A percentile compares a stretch with the other conserved stretches of the same genome.
phyloP scores from a whole-genome alignment of 2,113 vertebrate genomes.

The Cryptoleucopteryx plumbea region DNA sequence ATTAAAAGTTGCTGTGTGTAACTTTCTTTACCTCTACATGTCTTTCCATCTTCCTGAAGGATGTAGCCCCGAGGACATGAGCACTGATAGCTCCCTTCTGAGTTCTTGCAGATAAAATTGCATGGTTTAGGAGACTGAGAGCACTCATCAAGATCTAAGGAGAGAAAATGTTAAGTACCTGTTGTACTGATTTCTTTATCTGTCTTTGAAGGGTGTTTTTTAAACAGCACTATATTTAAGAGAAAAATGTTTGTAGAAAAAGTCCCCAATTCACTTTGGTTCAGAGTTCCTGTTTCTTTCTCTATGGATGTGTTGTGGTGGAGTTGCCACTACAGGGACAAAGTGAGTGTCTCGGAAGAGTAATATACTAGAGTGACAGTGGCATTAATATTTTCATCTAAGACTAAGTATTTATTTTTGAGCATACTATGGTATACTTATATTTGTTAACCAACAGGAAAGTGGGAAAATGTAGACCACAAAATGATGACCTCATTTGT shows the following conservation, averaged over 20 bases:
- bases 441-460: not conserved
- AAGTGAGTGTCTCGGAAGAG: not conserved
- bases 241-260: not conserved
- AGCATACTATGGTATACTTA: not conserved
- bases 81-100: slow-evolving; percentile 81
- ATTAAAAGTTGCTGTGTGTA: not conserved
- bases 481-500: not conserved
- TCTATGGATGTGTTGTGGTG: not conserved
- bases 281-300: not conserved
- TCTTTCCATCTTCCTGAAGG: slow-evolving; percentile 82
- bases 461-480: not conserved
- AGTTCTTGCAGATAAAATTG: slow-evolving; percentile 88
- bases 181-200: not conserved
- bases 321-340: not conserved
- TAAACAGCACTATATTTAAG: not conserved
- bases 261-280: not conserved
- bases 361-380: not conserved
- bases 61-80: slow-evolving; percentile 82
- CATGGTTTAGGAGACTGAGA: slow-evolving; percentile 84
- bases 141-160: slow-evolving; percentile 83
- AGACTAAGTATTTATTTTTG: not conserved
- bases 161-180: not conserved
- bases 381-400: not conserved
- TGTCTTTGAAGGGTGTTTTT: not conserved
- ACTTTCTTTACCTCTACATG: slow-evolving; percentile 75